A percentile compares a stretch with the other conserved stretches of the same genome.
phyloP scores from a whole-genome alignment of 2,888 invertebrate species.

The Stomorhina lunata region DNA sequence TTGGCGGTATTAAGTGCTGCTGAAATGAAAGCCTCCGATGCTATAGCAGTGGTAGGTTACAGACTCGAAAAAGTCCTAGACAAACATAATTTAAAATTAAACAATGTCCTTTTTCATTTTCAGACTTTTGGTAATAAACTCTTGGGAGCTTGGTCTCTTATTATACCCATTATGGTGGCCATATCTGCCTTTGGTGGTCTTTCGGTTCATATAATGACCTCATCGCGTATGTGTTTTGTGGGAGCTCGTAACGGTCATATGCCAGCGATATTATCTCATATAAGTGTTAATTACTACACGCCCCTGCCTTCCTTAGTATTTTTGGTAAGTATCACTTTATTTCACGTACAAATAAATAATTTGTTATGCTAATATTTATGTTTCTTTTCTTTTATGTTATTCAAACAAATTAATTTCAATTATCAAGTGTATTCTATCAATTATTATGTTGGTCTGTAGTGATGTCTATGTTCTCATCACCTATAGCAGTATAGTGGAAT shows the following conservation, averaged over 20 bases:
- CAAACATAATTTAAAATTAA: too few species aligned
- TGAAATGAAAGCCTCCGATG: conserved; percentile 92
- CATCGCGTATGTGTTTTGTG: conserved; percentile 94
- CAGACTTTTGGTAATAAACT: conserved; percentile 92
- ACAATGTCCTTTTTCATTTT: conserved; percentile 9
- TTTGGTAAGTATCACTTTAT: conserved; percentile 82
- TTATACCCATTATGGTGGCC: conserved; percentile 95
- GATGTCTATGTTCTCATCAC: conserved; percentile 93
- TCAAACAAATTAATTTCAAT: conserved; percentile 44
- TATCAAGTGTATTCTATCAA: conserved; percentile 88
- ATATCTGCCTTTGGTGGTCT: conserved; percentile 95
- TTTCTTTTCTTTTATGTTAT: conserved; percentile 20
- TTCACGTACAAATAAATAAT: background rate
- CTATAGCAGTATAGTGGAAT: conserved; percentile 95
- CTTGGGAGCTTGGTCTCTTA: conserved; percentile 87
- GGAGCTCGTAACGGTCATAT: conserved; percentile 95
- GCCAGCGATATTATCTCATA: conserved; percentile 89
- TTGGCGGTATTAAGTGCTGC: conserved; percentile 90
- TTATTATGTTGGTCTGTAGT: conserved; percentile 91
- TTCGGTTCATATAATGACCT: conserved; percentile 97
- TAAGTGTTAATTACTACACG: conserved; percentile 87
- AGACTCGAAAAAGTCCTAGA: background rate
- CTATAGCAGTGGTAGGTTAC: conserved; percentile 95
- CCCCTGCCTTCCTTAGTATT: conserved; percentile 91
- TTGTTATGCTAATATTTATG: conserved; percentile 2